Base-by-base conservation (phyloP, 2,888 invertebrate species). In the Dorcus parallelipipedus region DNA sequence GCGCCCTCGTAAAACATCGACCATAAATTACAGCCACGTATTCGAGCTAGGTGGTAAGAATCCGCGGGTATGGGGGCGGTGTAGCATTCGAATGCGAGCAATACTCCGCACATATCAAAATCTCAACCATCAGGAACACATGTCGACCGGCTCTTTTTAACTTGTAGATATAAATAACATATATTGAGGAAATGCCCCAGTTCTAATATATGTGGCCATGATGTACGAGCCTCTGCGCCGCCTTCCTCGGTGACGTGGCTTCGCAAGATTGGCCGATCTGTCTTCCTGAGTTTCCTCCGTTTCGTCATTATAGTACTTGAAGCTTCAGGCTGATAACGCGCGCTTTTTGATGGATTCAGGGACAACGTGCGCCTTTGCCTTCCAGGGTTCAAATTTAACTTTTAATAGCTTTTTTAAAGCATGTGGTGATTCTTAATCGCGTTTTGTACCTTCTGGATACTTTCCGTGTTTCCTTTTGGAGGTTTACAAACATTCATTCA, bases 221-320 rank as follows among this genome's bases (percentile, higher is more conserved):
- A 68, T 68, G 63, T 66, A 68, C 65, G 66, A 64, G 62, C 62
- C 56, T 54, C 55, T 64, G 64, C 56, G 59, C 64, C 64, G 61
- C 59, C 61, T 62, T 54, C 61, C 58, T 54, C 48, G 51, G 61
- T 63, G 64, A 63, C 64, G 64, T 61, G 56, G 61, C 58, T 60
- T 56, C 61, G 57, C 59, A 56, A 71, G 69, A 72, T 72, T 70
- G 69, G 68, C 60, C 69, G 64, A 72, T 71, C 69, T 67, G 70
- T 71, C 72, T 70, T 71, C 68, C 56, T 60, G 67, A 64, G 64
- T 69, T 71, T 69, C 66, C 66, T 56, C 65, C 64, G 67, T 70
- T 69, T 68, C 26, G 26, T 33, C 70, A 68, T 70, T 71, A 67
- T 64, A 62, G 64, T 64, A 67, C 68, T 68, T 66, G 62, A 60